Conservation (phyloP, 2,113 vertebrate genomes). For the Tapirus terrestris region DNA sequence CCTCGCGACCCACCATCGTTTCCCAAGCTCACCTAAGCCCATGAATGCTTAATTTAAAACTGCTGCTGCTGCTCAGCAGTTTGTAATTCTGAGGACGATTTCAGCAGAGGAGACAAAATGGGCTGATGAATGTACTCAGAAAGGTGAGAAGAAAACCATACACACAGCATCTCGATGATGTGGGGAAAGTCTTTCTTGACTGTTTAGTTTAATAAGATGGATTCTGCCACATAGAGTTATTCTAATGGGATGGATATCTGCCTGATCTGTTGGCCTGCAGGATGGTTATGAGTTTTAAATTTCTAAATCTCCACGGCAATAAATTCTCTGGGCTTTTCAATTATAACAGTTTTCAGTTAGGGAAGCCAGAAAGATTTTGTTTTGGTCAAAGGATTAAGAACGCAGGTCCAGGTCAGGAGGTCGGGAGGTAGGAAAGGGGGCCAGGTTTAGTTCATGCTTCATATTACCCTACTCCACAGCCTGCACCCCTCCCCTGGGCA, state of each 20-base stretch:
- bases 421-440: background rate
- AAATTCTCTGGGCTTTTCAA: conserved; percentile 62
- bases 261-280: conserved; percentile 46
- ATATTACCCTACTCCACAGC: background rate
- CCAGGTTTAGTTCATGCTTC: background rate
- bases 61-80: conserved; percentile 61
- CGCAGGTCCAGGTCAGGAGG: background rate
- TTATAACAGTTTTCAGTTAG: conserved; percentile 49
- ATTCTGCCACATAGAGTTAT: conserved; percentile 3
- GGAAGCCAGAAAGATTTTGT: background rate
- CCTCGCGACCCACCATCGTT: conserved; percentile 67
- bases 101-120: conserved; percentile 60
- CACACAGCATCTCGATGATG: background rate
- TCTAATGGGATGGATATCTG: conserved; percentile 54
- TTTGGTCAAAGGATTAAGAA: conserved; percentile 31
- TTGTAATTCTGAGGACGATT: conserved; percentile 65
- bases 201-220: conserved; percentile 32
- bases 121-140: conserved; percentile 52
- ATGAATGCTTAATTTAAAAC: conserved; percentile 79
- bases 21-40: conserved; percentile 71
- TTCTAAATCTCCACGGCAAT: conserved; percentile 37
- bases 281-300: conserved; percentile 62
- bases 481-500: background rate
- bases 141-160: conserved; percentile 54
- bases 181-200: conserved; percentile 42